Conservation (phyloP, 1,140 invertebrate species). For the Hydropsyche tenuis region DNA sequence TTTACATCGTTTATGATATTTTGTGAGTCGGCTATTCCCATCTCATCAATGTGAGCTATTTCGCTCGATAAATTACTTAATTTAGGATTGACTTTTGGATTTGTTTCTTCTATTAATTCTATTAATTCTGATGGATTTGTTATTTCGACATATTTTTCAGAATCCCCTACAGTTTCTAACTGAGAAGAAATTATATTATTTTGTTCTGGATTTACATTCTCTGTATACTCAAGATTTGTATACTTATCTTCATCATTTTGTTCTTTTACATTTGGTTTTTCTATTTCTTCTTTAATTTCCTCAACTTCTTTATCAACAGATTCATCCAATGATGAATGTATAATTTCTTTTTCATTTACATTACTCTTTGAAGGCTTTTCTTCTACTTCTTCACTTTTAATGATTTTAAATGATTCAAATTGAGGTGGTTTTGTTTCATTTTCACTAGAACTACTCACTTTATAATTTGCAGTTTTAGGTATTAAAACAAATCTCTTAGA, state of each 20-base stretch:
- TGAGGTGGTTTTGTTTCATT: neutral
- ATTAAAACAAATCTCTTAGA: slow-evolving; percentile 47
- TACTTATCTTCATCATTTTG: too few species aligned
- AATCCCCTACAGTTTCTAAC: too few species aligned
- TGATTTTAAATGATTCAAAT: neutral
- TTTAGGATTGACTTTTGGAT: neutral
- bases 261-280: too few species aligned
- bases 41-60: slow-evolving; percentile 15
- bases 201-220: too few species aligned
- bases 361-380: neutral
- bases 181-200: too few species aligned
- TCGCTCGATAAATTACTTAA: slow-evolving; percentile 8
- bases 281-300: too few species aligned
- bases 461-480: slow-evolving; percentile 39
- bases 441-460: neutral
- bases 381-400: neutral
- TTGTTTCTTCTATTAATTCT: too few species aligned
- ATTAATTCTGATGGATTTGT: too few species aligned
- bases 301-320: too few species aligned
- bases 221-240: too few species aligned
- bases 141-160: too few species aligned
- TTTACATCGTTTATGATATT: neutral
- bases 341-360: slow-evolving; percentile 5
- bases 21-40: neutral
- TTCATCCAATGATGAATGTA: neutral